Base-by-base conservation (phyloP, 2,888 invertebrate genomes). In the Mesopsocus fuscifrons region DNA sequence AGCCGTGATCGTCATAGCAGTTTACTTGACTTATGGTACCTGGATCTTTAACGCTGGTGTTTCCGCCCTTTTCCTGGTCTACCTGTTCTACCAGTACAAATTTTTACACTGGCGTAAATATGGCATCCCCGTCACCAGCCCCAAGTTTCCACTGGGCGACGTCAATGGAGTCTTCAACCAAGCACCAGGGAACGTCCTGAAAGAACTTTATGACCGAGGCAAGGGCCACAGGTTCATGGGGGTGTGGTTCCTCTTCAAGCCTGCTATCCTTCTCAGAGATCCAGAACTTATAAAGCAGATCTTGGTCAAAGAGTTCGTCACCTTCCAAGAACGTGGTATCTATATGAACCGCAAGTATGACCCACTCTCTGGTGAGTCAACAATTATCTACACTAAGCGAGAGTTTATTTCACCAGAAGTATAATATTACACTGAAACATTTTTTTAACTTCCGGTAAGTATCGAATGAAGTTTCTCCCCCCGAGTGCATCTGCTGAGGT, bases 251-350 rank as follows among this genome's bases (percentile, higher is more conserved):
- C 16, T 34, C 8, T 65, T 68, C 46, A 62, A 67, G 26, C 74
- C 73, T 2, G 68, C 69, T n/a, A 55, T 78, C 26, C 55, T 75
- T 21, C 59, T 77, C 5, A 61, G 75, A 44, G 74, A 77, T 57
- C 67, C 71, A 9, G 67, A 71, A 11, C 53, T 77, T 46, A 69
- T 71, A 1, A 55, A 55, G 30, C 61, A 66, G 41, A 63, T 78
- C 16, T 54, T 77, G 50, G 65, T 68, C 34, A 69, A 65, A 50
- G 76, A 77, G 53, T 78, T 74, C 49, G 62, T 62, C 9, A 61
- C 71, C 55, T 78, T 79, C 49, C 67, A 70, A 55, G 74, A 77
- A 49, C 69, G 76, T 40, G 77, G 76, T 1, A 61, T 72, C 26
- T 70, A 71, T 52, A 64, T 61, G 41, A 72, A 74, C 45, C 72